Percentiles rank a stretch among this genome's conserved stretches.
Conservation (phyloP, 2,113 vertebrate genomes). For the Sceloporus tristichus region DNA sequence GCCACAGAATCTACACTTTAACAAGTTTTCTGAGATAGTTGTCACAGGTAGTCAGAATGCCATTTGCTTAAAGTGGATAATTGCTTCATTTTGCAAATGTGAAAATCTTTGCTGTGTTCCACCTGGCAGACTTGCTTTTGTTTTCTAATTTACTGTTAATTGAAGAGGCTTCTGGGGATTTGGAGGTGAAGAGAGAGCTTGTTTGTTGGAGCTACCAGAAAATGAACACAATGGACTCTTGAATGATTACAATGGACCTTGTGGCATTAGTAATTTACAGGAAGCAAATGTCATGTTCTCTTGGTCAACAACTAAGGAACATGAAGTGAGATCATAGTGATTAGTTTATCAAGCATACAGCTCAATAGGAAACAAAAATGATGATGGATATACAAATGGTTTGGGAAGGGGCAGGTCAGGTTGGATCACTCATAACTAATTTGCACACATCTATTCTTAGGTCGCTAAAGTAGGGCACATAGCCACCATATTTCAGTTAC, state of each 20-base stretch:
- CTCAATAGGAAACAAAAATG: not conserved
- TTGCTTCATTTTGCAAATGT: constrained; percentile 59
- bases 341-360: constrained; percentile 57
- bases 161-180: constrained; percentile 52
- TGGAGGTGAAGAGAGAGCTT: constrained; percentile 42
- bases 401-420: not conserved
- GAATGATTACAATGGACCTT: constrained; percentile 42
- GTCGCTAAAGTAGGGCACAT: not conserved
- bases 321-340: constrained; percentile 64
- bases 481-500: no score
- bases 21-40: not conserved
- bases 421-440: not conserved
- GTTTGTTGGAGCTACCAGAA: constrained; percentile 6
- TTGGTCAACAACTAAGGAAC: constrained; percentile 34
- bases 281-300: constrained; percentile 46
- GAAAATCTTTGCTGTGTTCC: constrained; percentile 60
- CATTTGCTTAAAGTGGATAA: constrained; percentile 54
- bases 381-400: not conserved
- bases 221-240: constrained; percentile 30
- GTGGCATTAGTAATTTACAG: constrained; percentile 58
- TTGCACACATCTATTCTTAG: not conserved
- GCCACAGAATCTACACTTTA: constrained; percentile 47
- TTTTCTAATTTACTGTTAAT: constrained; percentile 73
- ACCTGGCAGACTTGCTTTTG: constrained; percentile 68
- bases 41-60: constrained; percentile 16